Evolutionary conservation across 2,888 invertebrate species (phyloP).

Genomic region (Drepana falcataria): DNA sequence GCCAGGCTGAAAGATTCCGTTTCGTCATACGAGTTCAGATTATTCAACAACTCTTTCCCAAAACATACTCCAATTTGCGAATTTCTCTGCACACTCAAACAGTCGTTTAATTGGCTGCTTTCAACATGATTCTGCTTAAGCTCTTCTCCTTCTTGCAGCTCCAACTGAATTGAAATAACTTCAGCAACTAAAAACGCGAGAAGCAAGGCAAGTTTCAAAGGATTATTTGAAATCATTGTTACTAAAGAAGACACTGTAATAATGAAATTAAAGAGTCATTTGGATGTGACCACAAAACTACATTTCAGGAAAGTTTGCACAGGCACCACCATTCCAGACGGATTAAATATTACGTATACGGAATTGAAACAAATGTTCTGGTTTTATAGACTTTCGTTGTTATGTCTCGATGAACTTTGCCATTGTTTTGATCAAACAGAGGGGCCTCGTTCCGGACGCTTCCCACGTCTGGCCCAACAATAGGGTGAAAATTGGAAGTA

Average conservation of each 20-base stretch:
- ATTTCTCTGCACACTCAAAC: constrained; percentile 54
- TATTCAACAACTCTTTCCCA: constrained; percentile 83
- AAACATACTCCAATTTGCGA: constrained; percentile 81
- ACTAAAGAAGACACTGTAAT: constrained; percentile 6
- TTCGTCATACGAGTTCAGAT: constrained; percentile 82
- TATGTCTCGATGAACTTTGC: constrained; percentile 75
- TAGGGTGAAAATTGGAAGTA: constrained; percentile 72
- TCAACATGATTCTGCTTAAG: constrained; percentile 52
- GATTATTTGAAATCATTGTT: constrained; percentile 21
- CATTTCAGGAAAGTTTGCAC: constrained; percentile 16
- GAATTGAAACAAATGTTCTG: constrained; percentile 49
- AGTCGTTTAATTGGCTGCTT: constrained; percentile 57
- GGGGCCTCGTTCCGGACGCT: constrained; percentile 58
- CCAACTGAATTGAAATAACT: constrained; percentile 57
- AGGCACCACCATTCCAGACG: constrained; percentile 43
- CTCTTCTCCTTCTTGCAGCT: constrained; percentile 58
- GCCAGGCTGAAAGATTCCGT: constrained; percentile 82
- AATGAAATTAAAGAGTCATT: constrained; percentile 3
- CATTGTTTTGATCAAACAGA: constrained; percentile 58
- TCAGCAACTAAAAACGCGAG: constrained; percentile 33
- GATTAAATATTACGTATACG: constrained; percentile 53
- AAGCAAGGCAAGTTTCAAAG: constrained; percentile 20
- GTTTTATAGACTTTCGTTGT: constrained; percentile 75
- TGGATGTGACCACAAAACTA: constrained; percentile 5
- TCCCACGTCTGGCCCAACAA: constrained; percentile 65